Percentiles rank a stretch among this genome's conserved stretches.
These are phyloP conservation scores for Triplophysa tibetana DNA, from an alignment of 2,113 vertebrate species.

Conservation along the genomic window DNA sequence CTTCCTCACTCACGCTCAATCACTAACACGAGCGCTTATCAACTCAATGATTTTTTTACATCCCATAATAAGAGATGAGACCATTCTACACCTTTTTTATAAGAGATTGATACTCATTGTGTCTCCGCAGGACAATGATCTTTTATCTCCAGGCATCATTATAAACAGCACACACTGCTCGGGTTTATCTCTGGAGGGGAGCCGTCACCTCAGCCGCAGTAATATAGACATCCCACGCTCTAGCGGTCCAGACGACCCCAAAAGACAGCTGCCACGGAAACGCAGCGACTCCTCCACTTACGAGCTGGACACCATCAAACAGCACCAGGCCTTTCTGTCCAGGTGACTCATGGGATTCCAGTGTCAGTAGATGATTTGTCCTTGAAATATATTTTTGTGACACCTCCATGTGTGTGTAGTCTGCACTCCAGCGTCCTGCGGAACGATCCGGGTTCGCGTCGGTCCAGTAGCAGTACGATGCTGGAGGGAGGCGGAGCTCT, in stretches of 20 bases:
- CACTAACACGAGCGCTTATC: no score
- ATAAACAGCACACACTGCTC: constrained; percentile 80
- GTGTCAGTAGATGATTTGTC: no score
- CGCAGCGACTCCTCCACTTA: constrained; percentile 97
- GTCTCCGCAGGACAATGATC: constrained; percentile 84
- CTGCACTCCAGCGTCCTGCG: constrained; percentile 89
- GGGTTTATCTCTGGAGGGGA: constrained; percentile 84
- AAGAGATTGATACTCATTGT: constrained; percentile 17
- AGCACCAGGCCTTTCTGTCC: constrained; percentile 96
- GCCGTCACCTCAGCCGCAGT: constrained; percentile 94
- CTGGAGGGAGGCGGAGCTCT: constrained; percentile 79
- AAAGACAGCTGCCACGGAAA: constrained; percentile 88
- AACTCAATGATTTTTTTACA: no score
- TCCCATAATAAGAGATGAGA: no score
- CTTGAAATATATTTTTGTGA: no score
- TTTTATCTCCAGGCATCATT: constrained; percentile 88
- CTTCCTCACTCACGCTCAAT: no score
- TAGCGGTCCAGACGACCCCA: constrained; percentile 85
- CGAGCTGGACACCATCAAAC: constrained; percentile 94
- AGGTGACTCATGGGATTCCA: constrained; percentile 74
- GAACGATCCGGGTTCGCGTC: constrained; percentile 80
- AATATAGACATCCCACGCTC: constrained; percentile 93
- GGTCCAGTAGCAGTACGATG: constrained; percentile 91
- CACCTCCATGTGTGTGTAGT: constrained; percentile 63
- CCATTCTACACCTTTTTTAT: no score